Percentiles rank a stretch among this genome's conserved stretches.
phyloP scores from a whole-genome alignment of 2,113 vertebrate species.

The Catagonus wagneri region DNA sequence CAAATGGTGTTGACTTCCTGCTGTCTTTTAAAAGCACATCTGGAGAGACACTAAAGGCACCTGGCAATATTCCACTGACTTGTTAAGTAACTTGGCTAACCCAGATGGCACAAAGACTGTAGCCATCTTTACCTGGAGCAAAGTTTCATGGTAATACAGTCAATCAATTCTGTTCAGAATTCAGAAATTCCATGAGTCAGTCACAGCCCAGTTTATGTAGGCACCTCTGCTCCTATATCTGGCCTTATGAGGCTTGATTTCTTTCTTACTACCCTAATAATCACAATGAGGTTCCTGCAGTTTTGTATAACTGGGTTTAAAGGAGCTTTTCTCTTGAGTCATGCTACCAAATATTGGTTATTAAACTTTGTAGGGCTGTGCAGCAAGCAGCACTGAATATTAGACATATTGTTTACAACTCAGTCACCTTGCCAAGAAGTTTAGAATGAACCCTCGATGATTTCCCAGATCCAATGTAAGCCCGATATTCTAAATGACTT shows the following conservation, averaged over 20 bases:
- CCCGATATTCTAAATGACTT: conserved; percentile 51
- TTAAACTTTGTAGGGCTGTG: not conserved
- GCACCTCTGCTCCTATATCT: conserved; percentile 4
- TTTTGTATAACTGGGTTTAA: not conserved
- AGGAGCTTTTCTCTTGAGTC: conserved; percentile 56
- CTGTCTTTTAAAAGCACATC: conserved; percentile 71
- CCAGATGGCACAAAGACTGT: conserved; percentile 48
- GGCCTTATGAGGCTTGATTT: not conserved
- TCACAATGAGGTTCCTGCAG: not conserved
- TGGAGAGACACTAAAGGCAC: conserved; percentile 65
- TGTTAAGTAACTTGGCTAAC: conserved; percentile 67
- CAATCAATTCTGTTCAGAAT: not conserved
- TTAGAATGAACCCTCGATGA: conserved; percentile 67
- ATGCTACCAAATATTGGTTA: conserved; percentile 29
- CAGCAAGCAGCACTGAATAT: not conserved
- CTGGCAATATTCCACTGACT: conserved; percentile 64
- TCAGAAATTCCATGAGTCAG: not conserved
- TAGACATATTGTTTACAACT: not conserved
- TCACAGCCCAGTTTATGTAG: not conserved
- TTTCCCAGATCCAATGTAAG: conserved; percentile 73
- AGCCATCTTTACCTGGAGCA: not conserved
- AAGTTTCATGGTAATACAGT: not conserved
- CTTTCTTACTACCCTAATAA: not conserved
- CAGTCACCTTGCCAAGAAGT: conserved; percentile 52
- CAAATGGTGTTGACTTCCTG: conserved; percentile 70